Evolutionary conservation across 2,888 invertebrate species (phyloP).

Genomic region (Platycnemis pennipes): DNA sequence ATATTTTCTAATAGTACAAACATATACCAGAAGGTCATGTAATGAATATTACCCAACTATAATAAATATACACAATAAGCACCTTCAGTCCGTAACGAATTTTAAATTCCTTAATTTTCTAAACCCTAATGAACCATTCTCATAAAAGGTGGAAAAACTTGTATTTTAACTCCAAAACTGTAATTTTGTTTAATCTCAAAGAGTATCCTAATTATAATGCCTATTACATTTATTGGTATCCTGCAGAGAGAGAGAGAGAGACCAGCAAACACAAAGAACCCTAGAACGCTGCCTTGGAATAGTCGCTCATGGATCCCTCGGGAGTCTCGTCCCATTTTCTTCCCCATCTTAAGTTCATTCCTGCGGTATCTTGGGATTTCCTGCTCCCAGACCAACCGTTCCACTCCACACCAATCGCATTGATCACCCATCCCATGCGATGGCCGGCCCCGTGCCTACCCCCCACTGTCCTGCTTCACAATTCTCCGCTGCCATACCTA

Average conservation of each 20-base stretch:
- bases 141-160: too few species aligned
- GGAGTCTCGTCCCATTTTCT: background rate
- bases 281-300: background rate
- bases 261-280: background rate
- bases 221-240: background rate
- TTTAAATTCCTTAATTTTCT: too few species aligned
- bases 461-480: background rate
- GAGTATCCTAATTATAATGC: too few species aligned
- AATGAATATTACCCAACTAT: too few species aligned
- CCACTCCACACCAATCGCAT: background rate
- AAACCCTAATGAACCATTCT: too few species aligned
- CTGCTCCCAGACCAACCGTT: background rate
- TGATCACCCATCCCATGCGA: background rate
- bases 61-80: too few species aligned
- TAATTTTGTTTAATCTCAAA: too few species aligned
- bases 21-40: too few species aligned
- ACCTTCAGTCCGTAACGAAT: too few species aligned
- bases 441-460: background rate
- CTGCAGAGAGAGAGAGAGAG: background rate
- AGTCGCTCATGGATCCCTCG: background rate
- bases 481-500: background rate
- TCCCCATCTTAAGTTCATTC: background rate
- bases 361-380: background rate
- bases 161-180: too few species aligned
- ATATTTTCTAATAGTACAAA: too few species aligned